phyloP scores from a whole-genome alignment of 1,140 invertebrate genomes.

The Monochamus saltuarius region DNA sequence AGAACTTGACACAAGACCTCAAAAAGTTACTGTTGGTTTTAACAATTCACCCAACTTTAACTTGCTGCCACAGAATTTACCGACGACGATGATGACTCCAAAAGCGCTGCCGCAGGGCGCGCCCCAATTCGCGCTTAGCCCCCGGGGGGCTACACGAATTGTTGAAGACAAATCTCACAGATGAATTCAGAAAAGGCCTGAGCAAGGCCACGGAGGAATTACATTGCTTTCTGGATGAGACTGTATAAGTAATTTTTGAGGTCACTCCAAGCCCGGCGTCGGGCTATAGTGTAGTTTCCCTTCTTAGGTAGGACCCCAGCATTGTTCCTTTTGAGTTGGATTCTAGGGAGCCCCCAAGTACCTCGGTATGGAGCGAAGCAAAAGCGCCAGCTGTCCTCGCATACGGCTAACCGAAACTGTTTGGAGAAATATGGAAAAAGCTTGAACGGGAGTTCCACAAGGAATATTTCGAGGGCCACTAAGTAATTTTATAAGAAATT shows the following conservation, averaged over 20 bases:
- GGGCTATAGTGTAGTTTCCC: constrained; percentile 41
- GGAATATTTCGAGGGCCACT: no score
- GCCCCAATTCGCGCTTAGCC: constrained; percentile 36
- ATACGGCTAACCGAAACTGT: no score
- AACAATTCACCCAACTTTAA: constrained; percentile 49
- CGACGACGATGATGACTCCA: constrained; percentile 13
- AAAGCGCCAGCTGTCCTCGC: no score
- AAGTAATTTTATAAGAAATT: no score
- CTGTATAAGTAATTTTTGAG: constrained; percentile 54
- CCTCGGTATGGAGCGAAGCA: no score
- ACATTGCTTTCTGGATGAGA: constrained; percentile 53
- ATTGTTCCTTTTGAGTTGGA: constrained; percentile 25
- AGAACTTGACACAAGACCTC: constrained; percentile 49
- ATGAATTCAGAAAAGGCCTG: constrained; percentile 51
- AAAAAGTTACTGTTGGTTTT: constrained; percentile 54
- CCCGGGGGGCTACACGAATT: constrained; percentile 39
- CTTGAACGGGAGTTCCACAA: no score
- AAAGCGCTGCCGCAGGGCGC: constrained; percentile 14
- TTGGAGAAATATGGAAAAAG: no score
- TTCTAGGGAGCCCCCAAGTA: no score
- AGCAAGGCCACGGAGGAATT: constrained; percentile 44
- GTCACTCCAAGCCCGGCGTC: constrained; percentile 45
- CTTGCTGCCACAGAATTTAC: constrained; percentile 26
- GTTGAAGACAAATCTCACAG: constrained; percentile 49
- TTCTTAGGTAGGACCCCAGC: constrained; percentile 48